phyloP scores from a whole-genome alignment of 2,113 vertebrate genomes.

The Myiozetetes cayanensis region DNA sequence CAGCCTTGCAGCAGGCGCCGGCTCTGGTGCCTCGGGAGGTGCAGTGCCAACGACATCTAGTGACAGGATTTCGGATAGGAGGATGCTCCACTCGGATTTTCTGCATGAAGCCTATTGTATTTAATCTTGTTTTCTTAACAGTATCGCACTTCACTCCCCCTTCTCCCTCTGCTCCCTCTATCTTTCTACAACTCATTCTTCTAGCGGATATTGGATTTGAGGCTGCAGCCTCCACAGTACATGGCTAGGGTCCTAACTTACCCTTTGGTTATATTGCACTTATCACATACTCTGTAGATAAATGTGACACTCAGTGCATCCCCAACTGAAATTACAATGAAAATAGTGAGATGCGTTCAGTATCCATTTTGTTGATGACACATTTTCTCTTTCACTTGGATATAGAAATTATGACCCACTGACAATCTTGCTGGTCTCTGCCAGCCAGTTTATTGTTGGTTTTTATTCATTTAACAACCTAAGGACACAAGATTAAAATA shows the following conservation, averaged over 20 bases:
- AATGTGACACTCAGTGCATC: accelerated
- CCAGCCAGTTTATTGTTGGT: background rate
- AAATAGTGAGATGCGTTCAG: background rate
- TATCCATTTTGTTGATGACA: background rate
- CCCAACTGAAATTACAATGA: background rate
- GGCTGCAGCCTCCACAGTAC: background rate
- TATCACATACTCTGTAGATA: accelerated
- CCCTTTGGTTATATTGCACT: accelerated
- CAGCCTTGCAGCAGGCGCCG: background rate
- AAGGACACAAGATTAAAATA: background rate
- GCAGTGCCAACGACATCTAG: background rate
- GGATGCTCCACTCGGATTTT: background rate
- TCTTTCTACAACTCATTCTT: background rate
- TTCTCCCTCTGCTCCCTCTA: accelerated
- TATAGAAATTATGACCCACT: background rate
- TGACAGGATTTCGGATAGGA: background rate
- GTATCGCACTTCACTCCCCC: no score
- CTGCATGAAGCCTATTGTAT: accelerated
- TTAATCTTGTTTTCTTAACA: background rate
- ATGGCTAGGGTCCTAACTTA: background rate
- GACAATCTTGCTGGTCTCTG: background rate
- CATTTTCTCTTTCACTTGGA: background rate
- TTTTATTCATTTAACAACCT: background rate
- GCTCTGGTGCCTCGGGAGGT: background rate
- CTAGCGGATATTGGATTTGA: background rate